A percentile compares a stretch with the other conserved stretches of the same genome.
Evolutionary conservation across 1,140 invertebrate genomes (phyloP).

Genomic region (Vanessa tameamea): DNA sequence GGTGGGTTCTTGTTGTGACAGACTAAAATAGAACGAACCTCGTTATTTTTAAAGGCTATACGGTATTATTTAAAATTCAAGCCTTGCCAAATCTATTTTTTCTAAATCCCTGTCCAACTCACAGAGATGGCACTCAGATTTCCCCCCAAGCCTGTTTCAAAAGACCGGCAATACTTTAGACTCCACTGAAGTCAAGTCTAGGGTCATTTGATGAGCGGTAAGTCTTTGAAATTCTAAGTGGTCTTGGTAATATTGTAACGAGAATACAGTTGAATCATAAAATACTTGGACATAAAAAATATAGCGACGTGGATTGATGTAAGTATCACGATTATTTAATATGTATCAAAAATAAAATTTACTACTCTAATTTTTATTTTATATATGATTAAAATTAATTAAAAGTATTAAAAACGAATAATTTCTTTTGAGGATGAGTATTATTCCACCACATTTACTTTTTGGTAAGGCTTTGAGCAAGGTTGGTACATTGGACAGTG

Average conservation of each 20-base stretch:
- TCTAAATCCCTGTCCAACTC: constrained; percentile 24
- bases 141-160: constrained; percentile 42
- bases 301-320: neutral
- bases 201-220: constrained; percentile 33
- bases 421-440: too few relatives aligned
- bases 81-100: neutral
- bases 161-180: constrained; percentile 31
- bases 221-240: constrained; percentile 38
- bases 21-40: too few relatives aligned
- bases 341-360: too few relatives aligned
- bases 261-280: constrained; percentile 19
- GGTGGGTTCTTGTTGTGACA: too few relatives aligned
- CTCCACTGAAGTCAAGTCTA: constrained; percentile 19
- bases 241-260: constrained; percentile 33
- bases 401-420: too few relatives aligned
- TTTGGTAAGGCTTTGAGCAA: too few relatives aligned
- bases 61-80: too few relatives aligned
- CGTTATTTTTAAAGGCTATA: too few relatives aligned
- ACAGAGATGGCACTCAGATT: constrained; percentile 38
- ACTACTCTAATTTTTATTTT: too few relatives aligned
- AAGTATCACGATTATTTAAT: neutral
- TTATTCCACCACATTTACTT: too few relatives aligned
- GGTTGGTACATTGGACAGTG: too few relatives aligned
- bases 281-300: neutral
- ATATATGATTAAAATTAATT: too few relatives aligned